A percentile compares a stretch with the other conserved stretches of the same genome.
Evolutionary conservation across 1,140 invertebrate genomes (phyloP).

Genomic region (Euschistus heros): DNA sequence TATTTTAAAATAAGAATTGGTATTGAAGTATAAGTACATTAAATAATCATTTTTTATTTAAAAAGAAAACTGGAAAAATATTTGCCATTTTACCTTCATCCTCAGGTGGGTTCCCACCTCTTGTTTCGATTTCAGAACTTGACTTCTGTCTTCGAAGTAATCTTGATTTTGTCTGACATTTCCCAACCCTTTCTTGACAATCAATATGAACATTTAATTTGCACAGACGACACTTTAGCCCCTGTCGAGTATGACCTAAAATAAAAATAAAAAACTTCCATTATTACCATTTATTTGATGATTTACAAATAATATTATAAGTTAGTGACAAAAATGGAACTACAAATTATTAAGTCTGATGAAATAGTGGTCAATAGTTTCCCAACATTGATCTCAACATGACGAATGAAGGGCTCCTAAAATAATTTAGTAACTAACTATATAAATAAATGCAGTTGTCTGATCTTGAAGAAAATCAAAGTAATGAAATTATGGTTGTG

Average conservation of each 20-base stretch:
- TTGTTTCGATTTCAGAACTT: constrained; percentile 61
- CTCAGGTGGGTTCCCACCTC: constrained; percentile 32
- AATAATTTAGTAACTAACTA: no score
- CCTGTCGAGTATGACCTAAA: constrained; percentile 81
- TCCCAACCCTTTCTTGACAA: constrained; percentile 67
- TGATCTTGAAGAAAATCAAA: no score
- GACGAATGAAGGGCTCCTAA: no score
- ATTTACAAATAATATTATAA: no score
- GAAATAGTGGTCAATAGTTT: no score
- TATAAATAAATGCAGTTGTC: no score
- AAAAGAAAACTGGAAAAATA: background rate
- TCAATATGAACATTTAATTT: constrained; percentile 86
- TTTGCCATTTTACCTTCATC: constrained; percentile 50
- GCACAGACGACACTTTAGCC: constrained; percentile 76
- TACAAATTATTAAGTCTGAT: no score
- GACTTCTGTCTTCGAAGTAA: constrained; percentile 78
- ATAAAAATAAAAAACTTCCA: background rate
- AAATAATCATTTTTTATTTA: background rate
- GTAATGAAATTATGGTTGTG: no score
- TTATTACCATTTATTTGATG: no score
- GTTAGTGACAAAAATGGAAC: no score
- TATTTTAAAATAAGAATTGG: background rate
- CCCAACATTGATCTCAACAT: no score
- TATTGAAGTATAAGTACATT: background rate
- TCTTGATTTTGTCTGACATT: constrained; percentile 70